Evolutionary conservation across 1,140 invertebrate genomes (phyloP), one percentile per base, ranked within the genome.

Genomic region (Centruroides vittatus): DNA sequence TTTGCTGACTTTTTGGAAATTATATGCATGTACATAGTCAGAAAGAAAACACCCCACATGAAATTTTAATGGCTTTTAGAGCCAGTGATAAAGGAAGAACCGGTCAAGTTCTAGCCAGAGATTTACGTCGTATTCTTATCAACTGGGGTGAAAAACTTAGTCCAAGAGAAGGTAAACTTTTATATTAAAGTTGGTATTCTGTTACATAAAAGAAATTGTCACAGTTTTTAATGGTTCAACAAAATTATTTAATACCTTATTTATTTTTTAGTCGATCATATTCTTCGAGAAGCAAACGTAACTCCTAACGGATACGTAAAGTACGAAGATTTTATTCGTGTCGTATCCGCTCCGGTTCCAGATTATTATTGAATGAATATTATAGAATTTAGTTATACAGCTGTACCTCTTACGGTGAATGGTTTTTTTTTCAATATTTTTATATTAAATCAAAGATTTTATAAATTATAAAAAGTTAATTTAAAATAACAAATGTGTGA

Each of bases 1-100:
- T 98, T 98, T 76, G 89, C 93, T 1, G 91, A 94, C 70, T 96
- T 98, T 70, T 74, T 98, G 8, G 93, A 96, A 71, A 86, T 94
- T 3, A 23, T n/a, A 91, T 96, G 88, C 90, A 97, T 73, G 80
- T 86, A 63, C 93, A 97, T 73, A 91, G 72, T 70, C 81, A 77
- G 71, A 84, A 84, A 4, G 93, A 98, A 73, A 86, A 93, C 72
- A 75, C 93, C 47, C 88, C 92, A 0, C 84, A 85, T 70, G 93
- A 98, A 80, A 85, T 90, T 61, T 80, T 93, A 23, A 84, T 88
- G 62, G 93, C 92, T 2, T 96, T 98, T 73, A 81, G 80, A 73
- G 88, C 91, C 11, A 85, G 82, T 9, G 93, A 97, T 75, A 75
- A 78, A 1, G 74, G 80, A 11, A 84, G 81, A 58, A 84, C 77